phyloP scores from a whole-genome alignment of 2,113 vertebrate species.

The Ictalurus furcatus region DNA sequence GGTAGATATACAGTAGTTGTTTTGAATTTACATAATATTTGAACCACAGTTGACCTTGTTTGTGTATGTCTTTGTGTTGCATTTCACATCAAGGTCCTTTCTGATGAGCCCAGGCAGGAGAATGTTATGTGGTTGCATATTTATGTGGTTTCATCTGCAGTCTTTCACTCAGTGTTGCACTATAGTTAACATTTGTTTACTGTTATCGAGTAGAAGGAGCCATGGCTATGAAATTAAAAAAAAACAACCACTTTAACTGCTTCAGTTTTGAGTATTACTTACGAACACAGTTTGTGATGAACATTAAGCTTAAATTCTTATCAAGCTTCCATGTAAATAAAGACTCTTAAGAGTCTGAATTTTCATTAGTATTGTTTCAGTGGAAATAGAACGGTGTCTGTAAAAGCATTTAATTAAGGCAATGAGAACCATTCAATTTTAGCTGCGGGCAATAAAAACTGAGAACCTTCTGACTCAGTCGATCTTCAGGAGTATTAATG shows the following conservation, averaged over 20 bases:
- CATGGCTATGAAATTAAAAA: neutral
- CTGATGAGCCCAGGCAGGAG: neutral
- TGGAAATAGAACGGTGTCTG: constrained; percentile 1
- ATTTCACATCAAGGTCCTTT: neutral
- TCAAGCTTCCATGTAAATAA: neutral
- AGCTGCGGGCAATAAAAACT: constrained; percentile 23
- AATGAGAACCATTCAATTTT: constrained; percentile 43
- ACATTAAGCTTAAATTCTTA: neutral
- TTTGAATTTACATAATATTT: constrained; percentile 13
- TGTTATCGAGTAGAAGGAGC: neutral
- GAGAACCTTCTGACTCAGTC: constrained; percentile 29
- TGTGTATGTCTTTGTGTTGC: neutral
- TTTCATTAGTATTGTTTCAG: neutral
- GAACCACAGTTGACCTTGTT: neutral
- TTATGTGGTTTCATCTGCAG: constrained; percentile 23
- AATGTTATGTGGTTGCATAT: neutral
- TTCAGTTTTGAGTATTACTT: neutral
- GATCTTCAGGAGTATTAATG: constrained; percentile 35
- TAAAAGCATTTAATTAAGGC: constrained; percentile 47
- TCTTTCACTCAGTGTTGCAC: neutral
- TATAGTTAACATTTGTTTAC: constrained; percentile 19
- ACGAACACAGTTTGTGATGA: constrained; percentile 8
- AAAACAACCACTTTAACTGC: neutral
- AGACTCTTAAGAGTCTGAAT: neutral
- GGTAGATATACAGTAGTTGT: neutral